Base-by-base conservation (phyloP, 2,113 vertebrate genomes). In the Cyanocitta stelleri region DNA sequence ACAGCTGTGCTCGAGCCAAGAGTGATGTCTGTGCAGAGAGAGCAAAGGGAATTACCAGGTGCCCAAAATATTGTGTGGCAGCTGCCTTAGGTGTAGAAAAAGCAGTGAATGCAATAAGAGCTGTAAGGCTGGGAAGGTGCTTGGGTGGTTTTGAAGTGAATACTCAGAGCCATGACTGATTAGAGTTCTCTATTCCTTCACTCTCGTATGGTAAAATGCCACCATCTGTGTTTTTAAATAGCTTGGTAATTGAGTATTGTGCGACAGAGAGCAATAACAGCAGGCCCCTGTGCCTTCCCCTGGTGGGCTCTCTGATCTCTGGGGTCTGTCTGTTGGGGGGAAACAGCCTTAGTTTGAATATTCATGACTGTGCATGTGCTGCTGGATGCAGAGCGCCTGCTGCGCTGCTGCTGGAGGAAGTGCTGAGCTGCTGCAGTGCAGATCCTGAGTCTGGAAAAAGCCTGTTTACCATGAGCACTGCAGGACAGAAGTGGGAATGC, bases 351-450 rank as follows among this genome's bases (percentile, higher is more conserved):
- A 5, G 16, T 16, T 79, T 90, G 89, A 73, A 91, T 93, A 92
- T 91, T 94, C 35, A 43, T 85, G 88, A 2, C 21, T 48, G 3
- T 80, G 66, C 33, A 1, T n/a, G 82, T 33, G 86, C 51, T 74
- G 89, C 78, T 86, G 93, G 78, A 46, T 69, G 88, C 87, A 84
- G 76, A 78, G 44, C 2, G 5, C 27, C 78, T 7, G 35, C 86
- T 81, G 77, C 0, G 69, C 94, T 43, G 63, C 75, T 67, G 91
- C 87, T 69, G 54, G 66, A 18, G 4, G 48, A 33, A 27, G 23
- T 23, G 69, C 86, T 32, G 93, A 59, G 82, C 23, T 91, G 91
- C 95, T 96, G 95, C 93, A 95, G 52, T 96, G 95, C 97, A 95
- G 95, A 90, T 81, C 78, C 63, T 12, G 5, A 0, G 9, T 9